phyloP scores from a whole-genome alignment of 2,113 vertebrate genomes.

The Lepisosteus oculatus region DNA sequence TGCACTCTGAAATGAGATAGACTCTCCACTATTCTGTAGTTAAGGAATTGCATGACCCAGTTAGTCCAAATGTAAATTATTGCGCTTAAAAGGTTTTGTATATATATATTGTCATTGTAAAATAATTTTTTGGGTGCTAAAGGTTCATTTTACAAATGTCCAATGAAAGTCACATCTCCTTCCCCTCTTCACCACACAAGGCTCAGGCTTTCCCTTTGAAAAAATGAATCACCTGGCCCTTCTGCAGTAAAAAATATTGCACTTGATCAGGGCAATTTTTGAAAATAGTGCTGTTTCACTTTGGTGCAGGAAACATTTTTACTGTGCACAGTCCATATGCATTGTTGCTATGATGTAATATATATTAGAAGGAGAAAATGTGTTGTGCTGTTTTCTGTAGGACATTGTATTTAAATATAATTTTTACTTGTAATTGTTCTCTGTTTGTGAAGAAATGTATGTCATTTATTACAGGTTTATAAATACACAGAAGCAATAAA shows the following conservation, averaged over 20 bases:
- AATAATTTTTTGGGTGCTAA: background rate
- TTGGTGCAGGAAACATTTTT: slow-evolving; percentile 16
- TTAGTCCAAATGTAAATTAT: background rate
- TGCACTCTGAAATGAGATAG: no score
- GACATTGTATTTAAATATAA: slow-evolving; percentile 53
- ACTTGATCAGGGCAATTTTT: background rate
- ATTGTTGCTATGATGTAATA: slow-evolving; percentile 30
- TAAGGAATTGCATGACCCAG: background rate
- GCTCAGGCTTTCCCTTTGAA: background rate
- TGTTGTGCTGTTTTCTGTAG: slow-evolving; percentile 49
- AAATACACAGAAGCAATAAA: slow-evolving; percentile 76
- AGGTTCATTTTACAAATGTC: background rate
- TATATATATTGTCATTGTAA: slow-evolving; percentile 1
- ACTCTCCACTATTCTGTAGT: background rate
- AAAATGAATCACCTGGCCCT: background rate
- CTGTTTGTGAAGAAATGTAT: slow-evolving; percentile 59
- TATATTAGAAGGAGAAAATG: slow-evolving; percentile 38
- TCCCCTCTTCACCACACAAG: background rate
- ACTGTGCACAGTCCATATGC: slow-evolving; percentile 33
- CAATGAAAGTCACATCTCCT: background rate
- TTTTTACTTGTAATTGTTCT: slow-evolving; percentile 52
- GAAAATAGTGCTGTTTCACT: background rate
- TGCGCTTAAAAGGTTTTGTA: background rate
- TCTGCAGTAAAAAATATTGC: background rate
- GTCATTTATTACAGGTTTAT: slow-evolving; percentile 64